These are phyloP conservation scores for Pangasianodon gigas DNA, from an alignment of 2,113 vertebrate species.

Conservation along the genomic window DNA sequence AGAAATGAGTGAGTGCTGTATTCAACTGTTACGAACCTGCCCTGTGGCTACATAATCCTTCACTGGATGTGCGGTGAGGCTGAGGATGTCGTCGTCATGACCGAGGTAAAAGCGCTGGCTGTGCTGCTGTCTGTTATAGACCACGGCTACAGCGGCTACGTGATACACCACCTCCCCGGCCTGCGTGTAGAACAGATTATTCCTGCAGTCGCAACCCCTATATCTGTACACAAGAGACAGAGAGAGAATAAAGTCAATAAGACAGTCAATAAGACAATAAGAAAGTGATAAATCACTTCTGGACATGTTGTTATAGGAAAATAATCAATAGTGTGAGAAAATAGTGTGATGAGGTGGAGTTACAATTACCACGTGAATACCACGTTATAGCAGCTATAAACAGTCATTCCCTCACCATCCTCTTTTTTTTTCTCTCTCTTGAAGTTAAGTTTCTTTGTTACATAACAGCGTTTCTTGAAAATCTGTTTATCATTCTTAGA, in stretches of 20 bases:
- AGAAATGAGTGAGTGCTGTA: background rate
- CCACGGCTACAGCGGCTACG: constrained; percentile 87
- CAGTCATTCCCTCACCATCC: background rate
- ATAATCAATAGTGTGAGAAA: background rate
- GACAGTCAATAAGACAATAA: background rate
- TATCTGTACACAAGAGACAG: constrained; percentile 76
- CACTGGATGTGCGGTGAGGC: constrained; percentile 87
- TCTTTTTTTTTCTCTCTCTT: no score
- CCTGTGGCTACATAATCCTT: constrained; percentile 92
- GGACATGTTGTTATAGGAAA: background rate
- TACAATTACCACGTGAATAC: background rate
- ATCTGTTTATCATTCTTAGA: no score
- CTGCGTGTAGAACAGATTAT: constrained; percentile 95
- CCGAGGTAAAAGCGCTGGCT: constrained; percentile 91
- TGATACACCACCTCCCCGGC: constrained; percentile 92
- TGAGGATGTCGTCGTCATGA: constrained; percentile 92
- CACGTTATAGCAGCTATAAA: background rate
- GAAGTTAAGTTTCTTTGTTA: no score
- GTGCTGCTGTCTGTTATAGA: constrained; percentile 89
- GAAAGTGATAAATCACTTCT: background rate
- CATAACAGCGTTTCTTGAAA: no score
- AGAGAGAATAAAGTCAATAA: background rate
- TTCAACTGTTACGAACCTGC: constrained; percentile 75
- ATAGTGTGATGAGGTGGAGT: background rate
- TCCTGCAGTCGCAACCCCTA: constrained; percentile 92